phyloP scores from a whole-genome alignment of 2,888 invertebrate species.

The Saturnia pavonia region DNA sequence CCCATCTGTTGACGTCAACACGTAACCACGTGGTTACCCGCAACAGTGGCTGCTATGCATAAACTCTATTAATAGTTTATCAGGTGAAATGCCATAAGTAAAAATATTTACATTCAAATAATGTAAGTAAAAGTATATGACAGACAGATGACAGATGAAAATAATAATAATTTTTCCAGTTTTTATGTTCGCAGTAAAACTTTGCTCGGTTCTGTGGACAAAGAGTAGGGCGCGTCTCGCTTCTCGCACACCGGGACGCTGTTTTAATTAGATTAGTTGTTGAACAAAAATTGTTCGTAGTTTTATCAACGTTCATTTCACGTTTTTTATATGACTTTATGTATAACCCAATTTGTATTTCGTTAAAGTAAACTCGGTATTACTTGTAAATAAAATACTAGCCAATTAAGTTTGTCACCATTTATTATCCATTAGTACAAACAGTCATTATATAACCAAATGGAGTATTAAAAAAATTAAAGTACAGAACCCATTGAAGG shows the following conservation, averaged over 20 bases:
- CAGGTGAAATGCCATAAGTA: neutral
- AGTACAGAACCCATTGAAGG: no score
- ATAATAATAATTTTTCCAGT: conserved; percentile 2
- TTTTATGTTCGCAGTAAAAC: conserved; percentile 1
- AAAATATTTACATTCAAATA: neutral
- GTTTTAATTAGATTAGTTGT: conserved; percentile 12
- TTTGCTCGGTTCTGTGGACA: neutral
- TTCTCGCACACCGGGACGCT: neutral
- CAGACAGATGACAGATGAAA: neutral
- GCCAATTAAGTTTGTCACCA: no score
- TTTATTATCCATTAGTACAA: no score
- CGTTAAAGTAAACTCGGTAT: neutral
- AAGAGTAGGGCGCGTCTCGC: neutral
- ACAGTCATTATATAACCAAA: no score
- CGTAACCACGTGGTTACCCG: no score
- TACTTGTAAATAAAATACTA: neutral
- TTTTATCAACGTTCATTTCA: neutral
- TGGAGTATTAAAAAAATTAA: no score
- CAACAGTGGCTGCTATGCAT: no score
- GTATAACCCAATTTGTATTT: neutral
- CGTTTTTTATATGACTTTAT: conserved; percentile 5
- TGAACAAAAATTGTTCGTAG: conserved; percentile 2
- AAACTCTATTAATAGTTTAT: no score
- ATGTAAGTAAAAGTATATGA: neutral
- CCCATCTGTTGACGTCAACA: no score